These are phyloP conservation scores for Catostylus mosaicus DNA, from an alignment of 30 jellyfish, hydroid and myxozoan genomes.

Conservation along the genomic window DNA sequence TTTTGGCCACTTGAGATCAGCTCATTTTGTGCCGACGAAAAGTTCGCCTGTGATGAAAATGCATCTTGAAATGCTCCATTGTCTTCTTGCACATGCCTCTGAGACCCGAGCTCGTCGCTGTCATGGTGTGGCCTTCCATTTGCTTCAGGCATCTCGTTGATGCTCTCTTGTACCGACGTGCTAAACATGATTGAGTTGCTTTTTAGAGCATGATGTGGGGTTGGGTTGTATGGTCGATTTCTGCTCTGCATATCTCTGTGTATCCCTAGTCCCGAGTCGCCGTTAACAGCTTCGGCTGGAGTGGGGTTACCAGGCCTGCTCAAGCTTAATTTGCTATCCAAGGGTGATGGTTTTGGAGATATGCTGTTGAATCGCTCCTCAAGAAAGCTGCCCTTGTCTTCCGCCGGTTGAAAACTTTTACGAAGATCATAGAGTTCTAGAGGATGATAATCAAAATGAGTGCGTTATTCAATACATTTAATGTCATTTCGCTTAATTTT, in stretches of 20 bases:
- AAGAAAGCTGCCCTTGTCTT: background rate
- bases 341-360: background rate
- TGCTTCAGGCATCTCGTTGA: background rate
- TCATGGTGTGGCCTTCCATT: background rate
- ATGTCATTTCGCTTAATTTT: too few species aligned
- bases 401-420: slow-evolving; percentile 6
- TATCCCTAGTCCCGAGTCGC: slow-evolving; percentile 29
- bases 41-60: background rate
- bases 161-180: background rate
- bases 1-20: background rate
- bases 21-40: background rate
- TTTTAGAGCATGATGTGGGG: slow-evolving; percentile 45
- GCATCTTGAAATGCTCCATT: background rate
- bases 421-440: slow-evolving; percentile 37
- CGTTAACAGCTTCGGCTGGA: slow-evolving; percentile 51
- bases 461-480: too few species aligned
- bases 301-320: slow-evolving; percentile 59
- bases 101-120: background rate
- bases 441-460: too few species aligned
- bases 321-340: background rate
- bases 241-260: slow-evolving; percentile 14
- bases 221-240: slow-evolving; percentile 53
- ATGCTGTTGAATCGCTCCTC: background rate
- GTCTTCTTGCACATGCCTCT: background rate
- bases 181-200: background rate